phyloP scores from a whole-genome alignment of 1,140 invertebrate species.

The fruit fly (Drosophila melanogaster) region Release_6_plus_ISO1_MT NC_004354.4:9524001-9524500 shows the following conservation, averaged over 20 bases:
- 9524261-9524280: conserved; percentile 29
- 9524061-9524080: too few relatives aligned
- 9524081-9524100: too few relatives aligned
- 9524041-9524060: too few relatives aligned
- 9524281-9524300: conserved; percentile 47
- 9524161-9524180: neutral
- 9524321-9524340: conserved; percentile 58
- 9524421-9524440: neutral
- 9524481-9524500: neutral
- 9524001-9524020: too few relatives aligned
- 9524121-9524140: conserved; percentile 6
- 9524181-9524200: conserved; percentile 32
- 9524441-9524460: too few relatives aligned
- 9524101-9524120: neutral
- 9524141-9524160: neutral
- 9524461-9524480: neutral
- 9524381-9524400: neutral
- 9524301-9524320: conserved; percentile 47
- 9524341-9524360: conserved; percentile 75
- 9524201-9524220: conserved; percentile 25
- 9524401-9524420: neutral
- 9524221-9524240: conserved; percentile 15
- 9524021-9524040: too few relatives aligned
- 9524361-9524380: conserved; percentile 39
- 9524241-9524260: conserved; percentile 50